Conservation (phyloP, 1,140 invertebrate genomes). For the Drosophila tsacasi region DNA sequence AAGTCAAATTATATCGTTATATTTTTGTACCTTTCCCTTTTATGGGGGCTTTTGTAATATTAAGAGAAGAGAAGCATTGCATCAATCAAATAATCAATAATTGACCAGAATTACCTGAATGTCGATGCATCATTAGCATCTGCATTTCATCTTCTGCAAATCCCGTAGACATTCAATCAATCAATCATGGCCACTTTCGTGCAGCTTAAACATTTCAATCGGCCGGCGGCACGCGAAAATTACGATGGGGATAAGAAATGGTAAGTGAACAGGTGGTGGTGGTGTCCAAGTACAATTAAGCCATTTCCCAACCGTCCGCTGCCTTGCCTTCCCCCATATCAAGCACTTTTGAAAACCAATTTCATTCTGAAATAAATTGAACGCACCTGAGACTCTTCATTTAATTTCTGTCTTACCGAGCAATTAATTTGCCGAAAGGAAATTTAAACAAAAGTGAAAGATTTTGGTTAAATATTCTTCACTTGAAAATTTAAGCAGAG, state of each 20-base stretch:
- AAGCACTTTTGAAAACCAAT: neutral
- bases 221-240: conserved; percentile 6
- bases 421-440: neutral
- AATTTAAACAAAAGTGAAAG: neutral
- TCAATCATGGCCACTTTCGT: conserved; percentile 9
- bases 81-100: conserved; percentile 3
- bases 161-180: conserved; percentile 1
- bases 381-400: conserved; percentile 2
- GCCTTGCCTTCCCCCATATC: neutral
- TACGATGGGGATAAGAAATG: conserved; percentile 2
- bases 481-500: neutral
- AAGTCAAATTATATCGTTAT: no score
- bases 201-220: conserved; percentile 8
- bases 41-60: neutral
- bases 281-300: conserved; percentile 9
- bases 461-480: neutral
- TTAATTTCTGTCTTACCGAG: neutral
- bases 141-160: neutral
- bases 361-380: conserved; percentile 8
- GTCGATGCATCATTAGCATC: conserved; percentile 4
- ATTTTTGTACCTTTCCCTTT: no score
- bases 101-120: conserved; percentile 4
- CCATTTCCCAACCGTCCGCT: neutral
- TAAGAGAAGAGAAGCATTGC: neutral
- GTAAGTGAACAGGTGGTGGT: conserved; percentile 5